Conservation (phyloP, 2,888 invertebrate genomes). For the Drosophila merina region DNA sequence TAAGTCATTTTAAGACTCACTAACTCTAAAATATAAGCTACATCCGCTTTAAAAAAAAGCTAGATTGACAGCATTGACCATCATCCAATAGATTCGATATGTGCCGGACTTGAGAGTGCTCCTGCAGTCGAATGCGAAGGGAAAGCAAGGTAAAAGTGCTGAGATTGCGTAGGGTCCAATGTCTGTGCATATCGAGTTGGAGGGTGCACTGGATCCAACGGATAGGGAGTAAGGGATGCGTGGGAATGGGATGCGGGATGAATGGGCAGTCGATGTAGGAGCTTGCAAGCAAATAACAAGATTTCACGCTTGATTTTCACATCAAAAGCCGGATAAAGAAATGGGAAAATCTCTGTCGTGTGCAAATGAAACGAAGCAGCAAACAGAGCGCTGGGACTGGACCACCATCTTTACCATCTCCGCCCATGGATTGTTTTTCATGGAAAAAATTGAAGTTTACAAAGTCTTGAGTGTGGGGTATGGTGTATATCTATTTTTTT, state of each 20-base stretch:
- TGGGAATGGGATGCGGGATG: slow-evolving; percentile 12
- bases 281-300: slow-evolving; percentile 58
- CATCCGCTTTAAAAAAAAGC: neutral
- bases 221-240: neutral
- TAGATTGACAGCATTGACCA: neutral
- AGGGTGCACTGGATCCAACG: neutral
- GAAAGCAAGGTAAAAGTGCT: slow-evolving; percentile 32
- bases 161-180: slow-evolving; percentile 41
- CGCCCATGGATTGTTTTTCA: slow-evolving; percentile 34
- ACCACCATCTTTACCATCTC: slow-evolving; percentile 1
- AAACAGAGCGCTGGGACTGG: slow-evolving; percentile 13
- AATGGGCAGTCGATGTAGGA: slow-evolving; percentile 22
- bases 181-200: slow-evolving; percentile 24
- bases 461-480: slow-evolving; percentile 12
- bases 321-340: slow-evolving; percentile 46
- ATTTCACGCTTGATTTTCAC: slow-evolving; percentile 65
- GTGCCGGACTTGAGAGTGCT: slow-evolving; percentile 32
- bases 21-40: too few relatives aligned
- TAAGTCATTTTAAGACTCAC: neutral
- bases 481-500: slow-evolving; percentile 1
- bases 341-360: slow-evolving; percentile 43
- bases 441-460: slow-evolving; percentile 32
- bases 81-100: slow-evolving; percentile 3
- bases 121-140: slow-evolving; percentile 29
- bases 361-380: slow-evolving; percentile 41